Evolutionary conservation across 2,797 vertebrate genomes (phyloP).

Genomic region (Eupleurogrammus muticus): DNA sequence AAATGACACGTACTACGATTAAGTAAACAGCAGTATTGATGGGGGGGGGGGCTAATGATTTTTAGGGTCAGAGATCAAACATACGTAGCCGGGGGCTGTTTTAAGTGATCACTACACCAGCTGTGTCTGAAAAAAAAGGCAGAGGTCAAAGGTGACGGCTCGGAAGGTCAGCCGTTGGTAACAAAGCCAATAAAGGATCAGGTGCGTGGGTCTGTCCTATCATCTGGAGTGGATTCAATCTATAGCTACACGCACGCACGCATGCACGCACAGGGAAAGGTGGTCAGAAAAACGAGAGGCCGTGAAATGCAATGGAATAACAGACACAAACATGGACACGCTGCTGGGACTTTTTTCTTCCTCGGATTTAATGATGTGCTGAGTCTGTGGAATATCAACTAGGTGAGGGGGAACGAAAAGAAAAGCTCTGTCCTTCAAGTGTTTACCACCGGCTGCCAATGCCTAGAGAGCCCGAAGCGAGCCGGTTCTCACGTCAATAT

Average conservation of each 20-base stretch:
- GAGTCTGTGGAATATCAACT: constrained; percentile 66
- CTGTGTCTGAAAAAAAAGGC: constrained; percentile 40
- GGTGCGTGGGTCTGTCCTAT: constrained; percentile 45
- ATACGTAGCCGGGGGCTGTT: not conserved
- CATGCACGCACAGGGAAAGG: constrained; percentile 21
- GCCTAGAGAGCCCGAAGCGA: constrained; percentile 18
- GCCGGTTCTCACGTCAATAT: constrained; percentile 32
- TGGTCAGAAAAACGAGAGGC: constrained; percentile 17
- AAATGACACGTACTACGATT: constrained; percentile 6
- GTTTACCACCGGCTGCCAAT: constrained; percentile 39
- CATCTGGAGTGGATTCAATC: constrained; percentile 31
- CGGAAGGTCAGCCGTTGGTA: constrained; percentile 26
- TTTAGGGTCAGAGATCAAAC: constrained; percentile 45
- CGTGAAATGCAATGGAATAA: constrained; percentile 51
- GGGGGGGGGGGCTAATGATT: constrained; percentile 10
- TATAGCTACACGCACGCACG: constrained; percentile 14
- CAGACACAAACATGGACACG: constrained; percentile 32
- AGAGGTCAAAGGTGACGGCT: constrained; percentile 63
- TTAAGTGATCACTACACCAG: constrained; percentile 35
- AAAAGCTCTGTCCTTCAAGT: constrained; percentile 53
- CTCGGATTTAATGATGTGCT: constrained; percentile 64
- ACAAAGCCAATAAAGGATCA: constrained; percentile 67
- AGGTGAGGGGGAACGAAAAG: constrained; percentile 15
- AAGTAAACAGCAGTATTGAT: constrained; percentile 26
- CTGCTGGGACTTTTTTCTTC: constrained; percentile 48